Base-by-base conservation (phyloP, 2,888 invertebrate genomes). In the Ceratothoa steindachneri region DNA sequence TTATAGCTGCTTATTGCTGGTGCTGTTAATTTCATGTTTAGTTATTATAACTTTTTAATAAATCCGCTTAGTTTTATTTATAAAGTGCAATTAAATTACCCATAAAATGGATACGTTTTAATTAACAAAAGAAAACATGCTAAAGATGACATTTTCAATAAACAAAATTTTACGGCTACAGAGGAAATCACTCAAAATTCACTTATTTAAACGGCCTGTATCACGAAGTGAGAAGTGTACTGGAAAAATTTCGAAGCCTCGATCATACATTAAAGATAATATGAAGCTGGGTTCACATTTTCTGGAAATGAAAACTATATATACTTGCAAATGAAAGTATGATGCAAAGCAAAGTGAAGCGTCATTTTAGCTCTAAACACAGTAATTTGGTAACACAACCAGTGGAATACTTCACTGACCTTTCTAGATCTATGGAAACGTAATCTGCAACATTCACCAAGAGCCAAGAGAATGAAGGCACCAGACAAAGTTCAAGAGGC, bases 321-420 rank as follows among this genome's bases (percentile, higher is more conserved):
- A 30, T 12, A 67, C 15, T 30, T 22, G 29, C 67, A n/a, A 67
- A 30, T 30, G 30, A 2, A 30, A 15, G 30, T 19, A 30, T 67
- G 67, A 2, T 67, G 30, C 30, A 28, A 29, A 67, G 30, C 19
- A 52, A 68, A 27, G 30, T 68, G 31, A 22, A 9, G 27, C 29
- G 51, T 30, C 15, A 68, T 68, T 68, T 68, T 9, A 30, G 19
- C 31, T 31, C 51, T 19, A 41, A 30, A 68, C 51, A 68, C 31
- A 24, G 24, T 31, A 4, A 24, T 67, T 30, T 67, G 29, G 12
- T 22, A 67, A 30, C 0, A 27, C 27, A 67, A 30, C 9, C 22
- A 1, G 5, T 67, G 29, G 4, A n/a, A 29, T 67, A 67, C 29
- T 67, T 67, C 30, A 22, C 7, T 29, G 5, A 30, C 27, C 30